Base-by-base conservation (phyloP, 37 sponge, comb jelly and placozoan species). In the Bolinopsis microptera region DNA sequence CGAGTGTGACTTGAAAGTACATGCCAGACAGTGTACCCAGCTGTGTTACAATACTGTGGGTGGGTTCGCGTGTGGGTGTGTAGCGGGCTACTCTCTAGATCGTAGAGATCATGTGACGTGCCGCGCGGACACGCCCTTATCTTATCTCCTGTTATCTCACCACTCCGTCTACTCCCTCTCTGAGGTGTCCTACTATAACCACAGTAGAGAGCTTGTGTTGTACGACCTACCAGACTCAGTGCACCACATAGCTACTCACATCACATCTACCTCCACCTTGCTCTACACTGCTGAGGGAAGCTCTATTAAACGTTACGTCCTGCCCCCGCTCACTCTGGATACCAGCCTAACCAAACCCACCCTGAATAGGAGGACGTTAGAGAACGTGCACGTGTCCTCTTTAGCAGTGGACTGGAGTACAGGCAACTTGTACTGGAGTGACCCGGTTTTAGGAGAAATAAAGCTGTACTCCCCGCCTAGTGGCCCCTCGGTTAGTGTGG, bases 251-350 rank as follows among this genome's bases (percentile, higher is more conserved):
- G 80, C 80, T 35, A 36, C 32, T 3, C 80, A 77, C 33, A 0
- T 35, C 35, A 77, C 36, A 8, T 21, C 18, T 22, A 27, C 28
- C 80, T 77, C 33, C 18, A 32, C 34, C 80, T 35, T 35, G 36
- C 36, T 77, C 80, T 77, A 77, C 80, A 35, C 80, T 32, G 80
- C 80, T 1, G 80, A 77, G 80, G 80, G 80, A 32, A 35, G 9
- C 9, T 35, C 35, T 18, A 77, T 77, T 2, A 31, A 77, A 8
- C 35, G 80, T 3, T 77, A 77, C 21, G 1, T 32, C 21, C 0
- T 77, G 2, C 9, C 21, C 22, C 2, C 2, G 2, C 36, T 35
- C 18, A 32, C 27, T 33, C 36, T 77, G 9, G 80, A 77, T 18
- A 32, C 9, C 18, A 32, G 0, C 3, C 33, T 34, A 36, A 48